Evolutionary conservation across 2,888 invertebrate genomes (phyloP), one percentile per base, ranked within the genome.

Genomic region (Coecobrya sp.): DNA sequence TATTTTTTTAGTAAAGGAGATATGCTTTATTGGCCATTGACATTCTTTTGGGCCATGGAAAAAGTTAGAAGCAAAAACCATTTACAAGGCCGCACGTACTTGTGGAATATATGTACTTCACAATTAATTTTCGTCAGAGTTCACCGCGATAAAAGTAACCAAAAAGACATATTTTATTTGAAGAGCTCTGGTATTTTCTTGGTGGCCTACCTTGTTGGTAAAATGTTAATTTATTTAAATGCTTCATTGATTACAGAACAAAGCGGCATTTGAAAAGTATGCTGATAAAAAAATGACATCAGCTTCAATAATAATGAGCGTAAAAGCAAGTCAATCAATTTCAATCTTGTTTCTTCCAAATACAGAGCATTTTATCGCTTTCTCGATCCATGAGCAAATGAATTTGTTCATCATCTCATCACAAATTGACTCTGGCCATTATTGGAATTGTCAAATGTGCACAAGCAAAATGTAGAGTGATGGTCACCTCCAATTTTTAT

Each of bases 311-410:
- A 76, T 42, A 49, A 76, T 22, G 76, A 49, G 45, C 11, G 49
- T 76, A 76, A 73, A 73, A 42, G 36, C 73, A 2, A 76, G 45
- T 76, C 76, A 76, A 76, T 76, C 76, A 76, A 76, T 76, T 76
- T 76, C 76, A 76, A 76, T 76, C 76, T 76, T 76, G 76, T 76
- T 76, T 76, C 76, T 76, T 49, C 76, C 76, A 76, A 76, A 76
- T 76, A 76, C 45, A 76, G 76, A 49, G 22, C 76, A 13, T 76
- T 76, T 76, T 76, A 76, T 76, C 76, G 76, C 76, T 76, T 76
- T 76, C 49, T 76, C 76, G 45, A 76, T 45, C 25, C 76, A 45
- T 49, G 49, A 76, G 19, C 49, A 76, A 76, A 76, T 76, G 76
- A 76, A 76, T 76, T 76, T 76, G 49, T 49, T 76, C 45, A 1